Conservation (phyloP, 2,888 invertebrate species). For the Ormyrus thymus region DNA sequence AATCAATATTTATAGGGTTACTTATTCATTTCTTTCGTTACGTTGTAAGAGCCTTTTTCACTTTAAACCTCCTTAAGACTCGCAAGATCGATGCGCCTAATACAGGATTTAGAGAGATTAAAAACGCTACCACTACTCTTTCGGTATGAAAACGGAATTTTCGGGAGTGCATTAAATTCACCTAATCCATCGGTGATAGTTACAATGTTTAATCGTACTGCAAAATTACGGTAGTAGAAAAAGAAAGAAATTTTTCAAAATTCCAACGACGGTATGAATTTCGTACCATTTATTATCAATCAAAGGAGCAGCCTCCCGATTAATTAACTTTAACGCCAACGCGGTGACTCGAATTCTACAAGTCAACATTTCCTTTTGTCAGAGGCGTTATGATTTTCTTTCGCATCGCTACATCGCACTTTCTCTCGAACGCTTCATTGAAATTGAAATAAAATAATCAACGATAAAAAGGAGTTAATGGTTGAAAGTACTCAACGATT, state of each 20-base stretch:
- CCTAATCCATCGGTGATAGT: neutral
- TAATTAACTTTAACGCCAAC: conserved; percentile 22
- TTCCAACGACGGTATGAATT: conserved; percentile 37
- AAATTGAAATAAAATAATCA: conserved; percentile 40
- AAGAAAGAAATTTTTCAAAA: conserved; percentile 36
- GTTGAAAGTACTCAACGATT: conserved; percentile 1
- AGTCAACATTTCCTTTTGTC: conserved; percentile 36
- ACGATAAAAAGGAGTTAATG: conserved; percentile 18
- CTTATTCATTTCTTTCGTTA: conserved; percentile 60
- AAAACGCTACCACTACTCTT: conserved; percentile 52
- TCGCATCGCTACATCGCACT: conserved; percentile 55
- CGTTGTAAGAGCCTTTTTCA: conserved; percentile 52
- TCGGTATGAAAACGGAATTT: conserved; percentile 53
- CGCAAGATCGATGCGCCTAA: conserved; percentile 57
- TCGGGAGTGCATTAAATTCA: conserved; percentile 29
- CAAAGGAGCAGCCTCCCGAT: conserved; percentile 37
- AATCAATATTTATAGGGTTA: conserved; percentile 73
- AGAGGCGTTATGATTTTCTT: conserved; percentile 27
- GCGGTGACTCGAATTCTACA: conserved; percentile 27
- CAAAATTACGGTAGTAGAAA: conserved; percentile 37
- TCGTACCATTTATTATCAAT: conserved; percentile 40
- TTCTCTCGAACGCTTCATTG: conserved; percentile 22
- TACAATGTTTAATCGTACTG: conserved; percentile 29
- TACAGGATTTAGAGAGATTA: conserved; percentile 54
- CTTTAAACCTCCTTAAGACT: conserved; percentile 51